Evolutionary conservation across 2,888 invertebrate genomes (phyloP).

Genomic region (Agriotes lineatus): DNA sequence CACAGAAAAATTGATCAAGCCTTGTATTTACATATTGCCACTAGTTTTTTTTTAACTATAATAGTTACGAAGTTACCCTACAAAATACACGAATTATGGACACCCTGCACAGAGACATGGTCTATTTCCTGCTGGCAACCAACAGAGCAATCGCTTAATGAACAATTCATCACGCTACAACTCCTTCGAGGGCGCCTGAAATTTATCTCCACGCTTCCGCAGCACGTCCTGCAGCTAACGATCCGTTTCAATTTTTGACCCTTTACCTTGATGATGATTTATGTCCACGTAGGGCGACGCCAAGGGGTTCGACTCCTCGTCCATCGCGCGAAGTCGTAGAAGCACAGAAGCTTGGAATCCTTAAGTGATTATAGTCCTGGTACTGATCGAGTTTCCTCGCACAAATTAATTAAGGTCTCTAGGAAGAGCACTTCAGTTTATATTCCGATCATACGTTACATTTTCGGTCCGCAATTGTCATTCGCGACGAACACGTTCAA

Average conservation of each 20-base stretch:
- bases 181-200: neutral
- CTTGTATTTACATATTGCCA: too few relatives aligned
- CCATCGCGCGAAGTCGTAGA: too few relatives aligned
- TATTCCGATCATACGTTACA: neutral
- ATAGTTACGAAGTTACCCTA: too few relatives aligned
- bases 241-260: neutral
- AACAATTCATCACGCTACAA: neutral
- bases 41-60: too few relatives aligned
- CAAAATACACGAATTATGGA: too few relatives aligned
- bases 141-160: too few relatives aligned
- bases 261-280: constrained; percentile 36
- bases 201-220: neutral
- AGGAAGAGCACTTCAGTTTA: neutral
- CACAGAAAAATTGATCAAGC: too few relatives aligned
- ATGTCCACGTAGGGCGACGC: constrained; percentile 26
- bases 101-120: too few relatives aligned
- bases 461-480: too few relatives aligned
- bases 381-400: constrained; percentile 6
- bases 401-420: neutral
- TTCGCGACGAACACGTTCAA: neutral
- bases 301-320: constrained; percentile 21
- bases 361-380: too few relatives aligned
- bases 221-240: neutral
- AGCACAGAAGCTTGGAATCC: too few relatives aligned
- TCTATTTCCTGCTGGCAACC: too few relatives aligned